Conservation (phyloP, 1,140 invertebrate genomes). For the Aphaenogaster ashmeadi region DNA sequence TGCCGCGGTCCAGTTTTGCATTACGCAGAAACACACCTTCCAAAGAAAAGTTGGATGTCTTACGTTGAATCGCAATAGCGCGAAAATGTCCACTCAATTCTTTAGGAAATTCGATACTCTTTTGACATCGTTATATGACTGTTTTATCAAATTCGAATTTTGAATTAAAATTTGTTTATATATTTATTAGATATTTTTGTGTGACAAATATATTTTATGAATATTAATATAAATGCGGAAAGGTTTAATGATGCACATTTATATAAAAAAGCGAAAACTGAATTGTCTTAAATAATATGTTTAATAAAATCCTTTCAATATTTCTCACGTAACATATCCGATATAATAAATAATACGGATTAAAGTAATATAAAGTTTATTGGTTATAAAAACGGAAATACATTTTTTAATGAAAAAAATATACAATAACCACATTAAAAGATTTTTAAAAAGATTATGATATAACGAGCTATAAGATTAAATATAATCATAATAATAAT, state of each 20-base stretch:
- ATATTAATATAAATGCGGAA: background rate
- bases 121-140: background rate
- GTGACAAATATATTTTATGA: background rate
- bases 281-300: background rate
- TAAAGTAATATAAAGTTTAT: background rate
- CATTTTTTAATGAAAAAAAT: background rate
- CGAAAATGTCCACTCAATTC: background rate
- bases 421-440: background rate
- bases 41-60: background rate
- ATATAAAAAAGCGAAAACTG: background rate
- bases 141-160: background rate
- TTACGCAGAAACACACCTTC: conserved; percentile 11
- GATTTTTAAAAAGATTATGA: background rate
- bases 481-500: background rate
- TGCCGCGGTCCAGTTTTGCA: conserved; percentile 48
- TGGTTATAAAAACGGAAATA: background rate
- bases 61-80: background rate
- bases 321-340: background rate
- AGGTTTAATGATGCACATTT: background rate
- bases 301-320: background rate
- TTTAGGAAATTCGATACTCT: background rate
- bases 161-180: background rate
- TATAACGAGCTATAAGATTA: background rate
- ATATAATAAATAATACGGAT: background rate
- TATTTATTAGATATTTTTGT: background rate